Percentiles rank a stretch among this genome's conserved stretches.
Conservation (phyloP, 2,113 vertebrate species). For the Andinoacara biseriatus region DNA sequence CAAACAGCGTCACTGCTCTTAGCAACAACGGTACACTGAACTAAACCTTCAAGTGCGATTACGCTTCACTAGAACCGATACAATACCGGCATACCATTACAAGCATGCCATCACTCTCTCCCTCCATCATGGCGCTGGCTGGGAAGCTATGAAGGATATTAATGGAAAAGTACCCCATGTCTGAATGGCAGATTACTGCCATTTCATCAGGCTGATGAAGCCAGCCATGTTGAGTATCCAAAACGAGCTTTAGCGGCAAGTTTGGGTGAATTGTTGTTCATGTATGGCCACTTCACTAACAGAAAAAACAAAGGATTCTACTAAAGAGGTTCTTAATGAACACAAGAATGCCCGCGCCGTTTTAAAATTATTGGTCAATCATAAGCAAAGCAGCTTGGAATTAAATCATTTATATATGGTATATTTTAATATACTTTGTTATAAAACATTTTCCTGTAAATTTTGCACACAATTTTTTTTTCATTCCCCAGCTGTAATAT, state of each 20-base stretch:
- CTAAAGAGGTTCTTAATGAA: too few relatives aligned
- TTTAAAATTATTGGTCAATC: background rate
- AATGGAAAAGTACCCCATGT: background rate
- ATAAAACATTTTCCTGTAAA: background rate
- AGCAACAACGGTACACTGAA: background rate
- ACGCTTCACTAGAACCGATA: background rate
- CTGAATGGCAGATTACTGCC: background rate
- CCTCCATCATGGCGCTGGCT: background rate
- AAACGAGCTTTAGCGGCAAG: background rate
- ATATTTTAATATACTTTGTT: background rate
- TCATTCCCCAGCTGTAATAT: background rate
- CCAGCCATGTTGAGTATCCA: background rate
- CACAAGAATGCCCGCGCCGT: too few relatives aligned
- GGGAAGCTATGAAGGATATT: background rate
- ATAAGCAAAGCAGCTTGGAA: background rate
- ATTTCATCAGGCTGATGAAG: slow-evolving; percentile 2
- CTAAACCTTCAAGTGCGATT: background rate
- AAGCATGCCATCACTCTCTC: background rate
- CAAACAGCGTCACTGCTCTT: background rate
- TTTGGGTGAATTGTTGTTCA: background rate
- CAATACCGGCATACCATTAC: background rate
- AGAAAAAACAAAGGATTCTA: too few relatives aligned
- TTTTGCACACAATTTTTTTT: background rate
- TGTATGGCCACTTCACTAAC: too few relatives aligned
- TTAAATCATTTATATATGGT: background rate